Conservation (phyloP, 2,113 vertebrate species). For the Gymnocephalus cernua region DNA sequence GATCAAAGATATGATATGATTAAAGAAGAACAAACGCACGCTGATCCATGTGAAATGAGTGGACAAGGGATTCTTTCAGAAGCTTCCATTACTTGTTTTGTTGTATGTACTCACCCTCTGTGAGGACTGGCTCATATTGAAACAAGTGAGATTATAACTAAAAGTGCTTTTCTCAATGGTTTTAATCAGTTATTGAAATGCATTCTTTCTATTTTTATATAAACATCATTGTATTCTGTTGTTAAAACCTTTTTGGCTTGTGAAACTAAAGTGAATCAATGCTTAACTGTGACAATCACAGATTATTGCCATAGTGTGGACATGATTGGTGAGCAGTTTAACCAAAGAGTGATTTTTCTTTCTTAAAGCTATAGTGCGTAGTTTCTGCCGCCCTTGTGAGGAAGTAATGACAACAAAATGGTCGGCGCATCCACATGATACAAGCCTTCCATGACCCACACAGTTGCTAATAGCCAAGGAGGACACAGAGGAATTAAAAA, state of each 20-base stretch:
- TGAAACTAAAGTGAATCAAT: not conserved
- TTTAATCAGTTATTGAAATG: not conserved
- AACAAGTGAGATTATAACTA: slow-evolving; percentile 15
- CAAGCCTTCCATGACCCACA: too few species aligned
- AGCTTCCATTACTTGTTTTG: slow-evolving; percentile 34
- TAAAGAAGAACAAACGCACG: slow-evolving; percentile 73
- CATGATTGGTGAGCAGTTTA: too few species aligned
- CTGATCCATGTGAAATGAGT: slow-evolving; percentile 47
- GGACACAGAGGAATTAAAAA: too few species aligned
- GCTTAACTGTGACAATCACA: not conserved
- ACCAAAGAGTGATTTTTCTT: too few species aligned
- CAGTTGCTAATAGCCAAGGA: too few species aligned
- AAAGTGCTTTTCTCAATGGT: not conserved
- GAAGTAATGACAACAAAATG: too few species aligned
- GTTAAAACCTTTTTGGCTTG: not conserved
- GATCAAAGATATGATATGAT: slow-evolving; percentile 84
- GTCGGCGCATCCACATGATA: too few species aligned
- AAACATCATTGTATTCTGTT: not conserved
- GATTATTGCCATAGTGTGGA: not conserved
- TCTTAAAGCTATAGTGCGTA: too few species aligned
- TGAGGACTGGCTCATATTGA: not conserved
- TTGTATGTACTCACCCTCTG: slow-evolving; percentile 45
- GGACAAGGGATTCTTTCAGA: slow-evolving; percentile 61
- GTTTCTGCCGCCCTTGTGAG: too few species aligned
- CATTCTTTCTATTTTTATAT: not conserved